Evolutionary conservation across 2,888 invertebrate genomes (phyloP).

Genomic region (Campopleginae sp.): DNA sequence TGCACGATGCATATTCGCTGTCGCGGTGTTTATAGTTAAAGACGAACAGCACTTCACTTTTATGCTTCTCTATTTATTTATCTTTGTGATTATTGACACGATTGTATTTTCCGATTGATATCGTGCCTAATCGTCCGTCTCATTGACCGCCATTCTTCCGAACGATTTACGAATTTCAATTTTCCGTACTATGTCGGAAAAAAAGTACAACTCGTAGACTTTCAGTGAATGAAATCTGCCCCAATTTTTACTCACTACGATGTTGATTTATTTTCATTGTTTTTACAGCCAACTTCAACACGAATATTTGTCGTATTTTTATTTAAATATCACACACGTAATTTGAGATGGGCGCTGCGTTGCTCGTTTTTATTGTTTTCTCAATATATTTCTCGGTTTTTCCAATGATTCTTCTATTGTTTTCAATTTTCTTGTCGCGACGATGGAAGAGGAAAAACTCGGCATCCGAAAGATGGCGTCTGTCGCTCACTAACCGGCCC

Average conservation of each 20-base stretch:
- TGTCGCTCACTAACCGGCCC: conserved; percentile 82
- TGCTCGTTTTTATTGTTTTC: not conserved
- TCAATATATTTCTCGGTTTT: conserved; percentile 3
- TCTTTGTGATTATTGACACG: conserved; percentile 4
- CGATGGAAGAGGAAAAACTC: conserved; percentile 82
- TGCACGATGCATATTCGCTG: not conserved
- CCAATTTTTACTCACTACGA: conserved; percentile 8
- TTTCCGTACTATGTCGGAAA: not conserved
- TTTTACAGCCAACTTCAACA: not conserved
- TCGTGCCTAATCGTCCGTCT: conserved; percentile 3
- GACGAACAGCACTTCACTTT: not conserved
- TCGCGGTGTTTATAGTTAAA: not conserved
- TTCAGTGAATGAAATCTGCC: not conserved
- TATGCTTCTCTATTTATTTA: not conserved
- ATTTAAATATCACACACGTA: conserved; percentile 13
- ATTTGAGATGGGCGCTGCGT: not conserved
- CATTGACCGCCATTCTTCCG: conserved; percentile 10
- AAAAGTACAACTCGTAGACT: not conserved
- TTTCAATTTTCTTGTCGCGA: conserved; percentile 39
- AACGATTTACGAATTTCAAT: not conserved
- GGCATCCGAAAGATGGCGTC: conserved; percentile 87
- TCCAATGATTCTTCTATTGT: not conserved
- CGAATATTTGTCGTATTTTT: not conserved
- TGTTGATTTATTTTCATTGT: not conserved
- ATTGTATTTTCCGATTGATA: conserved; percentile 4